Percentiles rank a stretch among this genome's conserved stretches.
Conservation (phyloP, 2,113 vertebrate species). For the Thamnophis sirtalis region DNA sequence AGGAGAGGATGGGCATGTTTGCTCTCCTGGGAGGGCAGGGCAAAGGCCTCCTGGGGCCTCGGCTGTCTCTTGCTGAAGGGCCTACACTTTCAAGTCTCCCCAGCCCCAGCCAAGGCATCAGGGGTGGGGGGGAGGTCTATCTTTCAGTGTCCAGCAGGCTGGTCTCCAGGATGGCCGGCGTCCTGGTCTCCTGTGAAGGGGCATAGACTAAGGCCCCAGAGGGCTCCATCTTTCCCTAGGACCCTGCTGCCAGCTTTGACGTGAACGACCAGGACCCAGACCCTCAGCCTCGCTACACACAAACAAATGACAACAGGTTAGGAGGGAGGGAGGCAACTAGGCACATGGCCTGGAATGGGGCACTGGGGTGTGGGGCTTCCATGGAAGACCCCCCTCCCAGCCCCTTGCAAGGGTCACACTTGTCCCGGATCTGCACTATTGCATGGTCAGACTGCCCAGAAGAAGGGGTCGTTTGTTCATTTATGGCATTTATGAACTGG, state of each 20-base stretch:
- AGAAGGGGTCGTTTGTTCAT: background rate
- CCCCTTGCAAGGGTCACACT: background rate
- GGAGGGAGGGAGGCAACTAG: background rate
- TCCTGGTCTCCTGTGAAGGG: background rate
- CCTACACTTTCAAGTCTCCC: background rate
- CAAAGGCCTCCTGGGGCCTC: background rate
- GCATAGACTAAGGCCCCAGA: background rate
- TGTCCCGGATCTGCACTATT: background rate
- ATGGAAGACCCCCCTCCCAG: background rate
- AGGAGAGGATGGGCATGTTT: background rate
- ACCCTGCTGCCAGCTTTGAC: constrained; percentile 92
- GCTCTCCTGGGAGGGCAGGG: background rate
- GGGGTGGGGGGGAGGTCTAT: background rate
- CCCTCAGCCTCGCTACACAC: constrained; percentile 93
- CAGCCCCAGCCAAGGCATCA: rapidly evolving
- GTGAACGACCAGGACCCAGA: constrained; percentile 95
- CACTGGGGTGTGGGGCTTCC: background rate
- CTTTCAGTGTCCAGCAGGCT: rapidly evolving
- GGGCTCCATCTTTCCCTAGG: constrained; percentile 61
- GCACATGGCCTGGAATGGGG: background rate
- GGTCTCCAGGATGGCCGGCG: no score
- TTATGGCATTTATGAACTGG: background rate
- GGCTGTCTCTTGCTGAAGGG: background rate
- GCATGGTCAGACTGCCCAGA: background rate
- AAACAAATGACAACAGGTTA: constrained; percentile 96